phyloP scores from a whole-genome alignment of 2,113 vertebrate species.

The Crotophaga sulcirostris region DNA sequence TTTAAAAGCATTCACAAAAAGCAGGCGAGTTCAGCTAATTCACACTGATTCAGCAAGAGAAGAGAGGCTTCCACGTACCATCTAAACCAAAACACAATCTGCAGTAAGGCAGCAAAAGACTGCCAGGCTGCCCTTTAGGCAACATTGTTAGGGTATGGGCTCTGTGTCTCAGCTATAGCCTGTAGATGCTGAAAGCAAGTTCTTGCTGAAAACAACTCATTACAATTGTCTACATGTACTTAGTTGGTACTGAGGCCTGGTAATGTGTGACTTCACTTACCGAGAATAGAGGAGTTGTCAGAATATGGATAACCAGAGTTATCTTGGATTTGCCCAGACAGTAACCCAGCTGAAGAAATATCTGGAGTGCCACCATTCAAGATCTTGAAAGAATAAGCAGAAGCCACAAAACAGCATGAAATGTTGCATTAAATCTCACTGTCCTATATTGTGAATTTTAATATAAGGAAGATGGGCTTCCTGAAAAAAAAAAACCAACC shows the following conservation, averaged over 20 bases:
- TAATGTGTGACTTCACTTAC: constrained; percentile 72
- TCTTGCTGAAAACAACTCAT: neutral
- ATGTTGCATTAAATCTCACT: neutral
- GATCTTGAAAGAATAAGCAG: constrained; percentile 76
- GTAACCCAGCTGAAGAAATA: constrained; percentile 84
- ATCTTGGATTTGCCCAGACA: constrained; percentile 88
- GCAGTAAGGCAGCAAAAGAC: neutral
- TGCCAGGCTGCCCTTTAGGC: neutral
- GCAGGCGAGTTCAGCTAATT: neutral
- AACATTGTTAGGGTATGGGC: neutral
- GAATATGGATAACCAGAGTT: constrained; percentile 95
- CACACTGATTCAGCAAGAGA: neutral
- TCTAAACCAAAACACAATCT: rapidly evolving
- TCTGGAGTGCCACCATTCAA: constrained; percentile 94
- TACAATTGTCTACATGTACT: rapidly evolving
- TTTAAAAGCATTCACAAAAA: neutral
- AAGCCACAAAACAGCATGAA: neutral
- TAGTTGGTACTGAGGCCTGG: rapidly evolving
- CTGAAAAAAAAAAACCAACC: no score
- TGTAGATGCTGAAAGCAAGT: neutral
- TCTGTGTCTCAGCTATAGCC: neutral
- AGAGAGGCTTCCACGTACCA: neutral
- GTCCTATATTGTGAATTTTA: neutral
- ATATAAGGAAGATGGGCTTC: neutral
- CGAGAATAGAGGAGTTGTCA: constrained; percentile 92